Conservation (phyloP, 2,797 vertebrate species). For the Orestias chungarensis region DNA sequence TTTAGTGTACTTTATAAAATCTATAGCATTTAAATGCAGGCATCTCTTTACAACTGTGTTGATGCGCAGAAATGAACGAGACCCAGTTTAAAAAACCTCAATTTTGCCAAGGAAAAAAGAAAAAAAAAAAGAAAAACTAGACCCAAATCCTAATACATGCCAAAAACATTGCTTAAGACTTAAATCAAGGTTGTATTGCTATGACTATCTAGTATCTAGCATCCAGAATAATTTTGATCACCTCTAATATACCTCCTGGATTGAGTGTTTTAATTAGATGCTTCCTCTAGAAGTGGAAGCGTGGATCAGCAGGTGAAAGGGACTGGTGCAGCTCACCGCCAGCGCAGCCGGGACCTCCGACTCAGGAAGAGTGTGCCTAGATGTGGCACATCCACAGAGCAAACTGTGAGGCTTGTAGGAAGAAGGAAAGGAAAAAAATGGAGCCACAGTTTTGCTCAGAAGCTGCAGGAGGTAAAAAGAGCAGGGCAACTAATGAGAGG, state of each 20-base stretch:
- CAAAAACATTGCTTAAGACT: neutral
- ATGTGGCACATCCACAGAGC: constrained; percentile 50
- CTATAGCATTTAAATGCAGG: neutral
- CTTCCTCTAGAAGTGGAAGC: constrained; percentile 49
- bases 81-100: neutral
- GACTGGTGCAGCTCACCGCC: constrained; percentile 61
- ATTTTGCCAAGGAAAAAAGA: neutral
- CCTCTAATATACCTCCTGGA: constrained; percentile 54
- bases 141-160: neutral
- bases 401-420: constrained; percentile 60
- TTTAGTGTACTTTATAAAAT: neutral
- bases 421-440: constrained; percentile 18
- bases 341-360: constrained; percentile 49
- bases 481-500: constrained; percentile 42
- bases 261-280: constrained; percentile 63
- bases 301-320: constrained; percentile 63
- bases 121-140: neutral
- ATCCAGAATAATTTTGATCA: neutral
- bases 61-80: neutral
- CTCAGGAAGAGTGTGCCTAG: constrained; percentile 49
- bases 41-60: neutral
- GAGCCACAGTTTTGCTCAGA: constrained; percentile 42
- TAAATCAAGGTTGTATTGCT: neutral
- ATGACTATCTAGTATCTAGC: neutral
- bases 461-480: constrained; percentile 26